Percentiles rank a stretch among this genome's conserved stretches.
These are phyloP conservation scores for Tychaedon coryphoeus DNA, from an alignment of 2,113 vertebrate species.

Conservation along the genomic window DNA sequence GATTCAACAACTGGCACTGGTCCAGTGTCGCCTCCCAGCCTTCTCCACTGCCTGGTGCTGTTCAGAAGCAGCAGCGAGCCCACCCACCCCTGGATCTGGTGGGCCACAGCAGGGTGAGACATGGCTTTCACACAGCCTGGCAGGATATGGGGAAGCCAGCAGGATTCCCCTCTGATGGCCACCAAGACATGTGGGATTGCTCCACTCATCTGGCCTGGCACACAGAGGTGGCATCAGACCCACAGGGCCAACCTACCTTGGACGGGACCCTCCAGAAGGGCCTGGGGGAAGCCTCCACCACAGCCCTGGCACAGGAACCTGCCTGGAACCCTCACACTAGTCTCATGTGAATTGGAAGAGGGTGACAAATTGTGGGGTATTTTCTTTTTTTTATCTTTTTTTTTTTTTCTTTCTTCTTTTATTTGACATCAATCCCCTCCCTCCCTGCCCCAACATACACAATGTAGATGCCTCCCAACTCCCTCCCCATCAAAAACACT, in stretches of 20 bases:
- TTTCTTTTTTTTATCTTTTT: neutral
- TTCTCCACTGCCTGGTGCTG: neutral
- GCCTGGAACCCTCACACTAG: neutral
- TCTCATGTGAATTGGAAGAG: neutral
- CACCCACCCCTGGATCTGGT: neutral
- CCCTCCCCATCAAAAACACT: constrained; percentile 31
- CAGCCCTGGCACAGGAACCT: neutral
- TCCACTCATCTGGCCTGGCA: neutral
- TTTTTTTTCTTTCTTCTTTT: neutral
- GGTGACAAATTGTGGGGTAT: constrained; percentile 16
- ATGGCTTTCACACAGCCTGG: neutral
- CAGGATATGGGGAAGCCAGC: neutral
- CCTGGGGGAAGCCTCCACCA: neutral
- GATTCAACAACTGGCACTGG: constrained; percentile 23
- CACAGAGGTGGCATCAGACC: neutral
- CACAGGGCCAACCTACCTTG: constrained; percentile 6
- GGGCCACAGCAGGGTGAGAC: neutral
- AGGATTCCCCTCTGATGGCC: neutral
- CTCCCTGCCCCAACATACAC: neutral
- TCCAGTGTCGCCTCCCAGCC: neutral
- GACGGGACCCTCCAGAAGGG: neutral
- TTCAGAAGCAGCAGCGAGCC: neutral
- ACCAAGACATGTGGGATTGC: neutral
- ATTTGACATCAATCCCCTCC: neutral
- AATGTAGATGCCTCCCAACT: neutral